phyloP scores from a whole-genome alignment of 2,888 invertebrate species.

The Cephus sareptanus region DNA sequence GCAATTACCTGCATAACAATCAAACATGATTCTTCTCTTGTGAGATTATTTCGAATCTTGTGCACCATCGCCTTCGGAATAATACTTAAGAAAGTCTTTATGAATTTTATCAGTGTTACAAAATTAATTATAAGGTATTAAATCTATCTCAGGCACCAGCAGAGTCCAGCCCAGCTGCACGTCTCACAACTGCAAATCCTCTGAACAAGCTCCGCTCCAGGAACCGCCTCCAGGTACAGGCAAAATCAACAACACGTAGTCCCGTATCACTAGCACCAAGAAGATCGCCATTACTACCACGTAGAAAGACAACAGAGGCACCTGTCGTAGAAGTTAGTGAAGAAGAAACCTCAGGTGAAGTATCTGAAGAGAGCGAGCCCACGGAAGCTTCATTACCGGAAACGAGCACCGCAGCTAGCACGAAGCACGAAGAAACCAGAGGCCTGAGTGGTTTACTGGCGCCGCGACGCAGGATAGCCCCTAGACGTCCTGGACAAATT shows the following conservation, averaged over 20 bases:
- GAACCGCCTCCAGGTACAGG: slow-evolving; percentile 63
- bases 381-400: slow-evolving; percentile 37
- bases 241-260: slow-evolving; percentile 56
- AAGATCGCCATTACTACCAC: slow-evolving; percentile 56
- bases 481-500: slow-evolving; percentile 71
- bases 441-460: slow-evolving; percentile 72
- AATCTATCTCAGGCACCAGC: slow-evolving; percentile 51
- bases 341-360: slow-evolving; percentile 35
- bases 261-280: slow-evolving; percentile 49
- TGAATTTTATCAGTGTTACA: neutral
- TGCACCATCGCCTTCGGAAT: neutral
- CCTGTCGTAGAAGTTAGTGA: slow-evolving; percentile 38
- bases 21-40: neutral
- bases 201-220: slow-evolving; percentile 64
- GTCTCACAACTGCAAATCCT: slow-evolving; percentile 57
- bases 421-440: slow-evolving; percentile 57
- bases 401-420: slow-evolving; percentile 53
- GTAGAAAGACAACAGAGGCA: slow-evolving; percentile 57
- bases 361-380: slow-evolving; percentile 4
- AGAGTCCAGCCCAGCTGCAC: slow-evolving; percentile 52
- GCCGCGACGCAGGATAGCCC: slow-evolving; percentile 75
- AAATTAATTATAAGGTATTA: neutral
- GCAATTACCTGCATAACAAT: neutral
- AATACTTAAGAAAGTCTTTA: neutral
- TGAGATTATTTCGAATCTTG: neutral